Conservation (phyloP, 2,797 vertebrate genomes). For the Cossypha heuglini region DNA sequence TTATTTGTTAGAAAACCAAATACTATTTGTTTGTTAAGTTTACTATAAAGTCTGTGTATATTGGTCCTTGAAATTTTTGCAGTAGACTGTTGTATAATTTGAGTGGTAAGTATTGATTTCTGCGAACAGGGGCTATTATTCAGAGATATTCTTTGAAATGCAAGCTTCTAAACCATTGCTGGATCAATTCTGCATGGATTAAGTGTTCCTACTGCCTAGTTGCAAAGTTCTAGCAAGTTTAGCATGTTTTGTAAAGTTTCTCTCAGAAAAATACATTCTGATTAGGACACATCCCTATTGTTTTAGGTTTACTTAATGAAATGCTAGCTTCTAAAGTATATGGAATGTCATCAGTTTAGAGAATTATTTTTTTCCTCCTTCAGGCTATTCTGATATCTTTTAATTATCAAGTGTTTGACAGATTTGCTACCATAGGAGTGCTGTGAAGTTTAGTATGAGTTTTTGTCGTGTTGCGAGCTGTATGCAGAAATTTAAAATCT, state of each 20-base stretch:
- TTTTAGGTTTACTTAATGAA: background rate
- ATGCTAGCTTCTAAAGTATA: background rate
- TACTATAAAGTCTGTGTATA: background rate
- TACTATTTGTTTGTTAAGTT: background rate
- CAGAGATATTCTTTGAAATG: background rate
- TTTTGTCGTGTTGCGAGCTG: background rate
- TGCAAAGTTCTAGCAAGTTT: background rate
- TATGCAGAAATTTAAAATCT: background rate
- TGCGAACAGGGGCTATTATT: background rate
- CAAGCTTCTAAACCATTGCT: background rate
- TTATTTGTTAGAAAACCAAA: background rate
- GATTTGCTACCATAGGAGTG: background rate
- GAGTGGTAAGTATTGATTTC: background rate
- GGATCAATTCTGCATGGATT: background rate
- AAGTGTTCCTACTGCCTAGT: background rate
- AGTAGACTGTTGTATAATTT: background rate
- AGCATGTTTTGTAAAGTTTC: background rate
- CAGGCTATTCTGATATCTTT: background rate
- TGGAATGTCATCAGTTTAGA: background rate
- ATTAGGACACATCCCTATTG: background rate
- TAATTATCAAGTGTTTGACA: background rate
- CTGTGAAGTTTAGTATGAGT: background rate
- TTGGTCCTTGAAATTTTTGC: background rate
- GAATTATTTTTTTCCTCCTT: background rate
- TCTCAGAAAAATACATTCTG: background rate